A percentile compares a stretch with the other conserved stretches of the same genome.
Evolutionary conservation across 2,888 invertebrate species (phyloP).

Genomic region (Abscondita cerata): DNA sequence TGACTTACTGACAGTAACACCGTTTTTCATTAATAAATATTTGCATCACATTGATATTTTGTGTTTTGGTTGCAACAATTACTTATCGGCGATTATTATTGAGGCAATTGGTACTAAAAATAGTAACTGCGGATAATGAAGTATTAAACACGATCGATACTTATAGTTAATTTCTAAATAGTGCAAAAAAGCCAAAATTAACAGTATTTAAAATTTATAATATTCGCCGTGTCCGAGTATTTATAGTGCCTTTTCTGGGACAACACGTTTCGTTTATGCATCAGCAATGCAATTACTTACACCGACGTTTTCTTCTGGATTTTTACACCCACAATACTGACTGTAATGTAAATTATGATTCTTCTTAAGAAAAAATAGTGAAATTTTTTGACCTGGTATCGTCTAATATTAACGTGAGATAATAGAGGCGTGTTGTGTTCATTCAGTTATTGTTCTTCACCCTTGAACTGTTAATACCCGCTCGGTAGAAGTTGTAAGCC

Average conservation of each 20-base stretch:
- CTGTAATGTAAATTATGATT: slow-evolving; percentile 4
- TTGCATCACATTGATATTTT: slow-evolving; percentile 2
- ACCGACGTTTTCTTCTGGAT: slow-evolving; percentile 9
- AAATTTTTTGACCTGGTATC: slow-evolving; percentile 17
- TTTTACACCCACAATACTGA: slow-evolving; percentile 9
- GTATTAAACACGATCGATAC: no score
- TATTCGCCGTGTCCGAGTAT: not conserved
- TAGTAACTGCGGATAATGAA: not conserved
- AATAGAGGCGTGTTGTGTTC: slow-evolving; percentile 12
- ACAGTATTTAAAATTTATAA: slow-evolving; percentile 7
- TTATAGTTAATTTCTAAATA: no score
- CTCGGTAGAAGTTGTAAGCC: slow-evolving; percentile 38
- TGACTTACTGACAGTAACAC: slow-evolving; percentile 41
- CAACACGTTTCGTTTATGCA: slow-evolving; percentile 8
- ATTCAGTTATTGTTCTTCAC: slow-evolving; percentile 27
- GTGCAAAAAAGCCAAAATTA: no score
- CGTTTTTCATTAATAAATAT: slow-evolving; percentile 25
- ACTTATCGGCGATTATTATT: not conserved
- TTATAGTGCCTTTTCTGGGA: slow-evolving; percentile 8
- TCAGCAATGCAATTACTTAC: slow-evolving; percentile 5
- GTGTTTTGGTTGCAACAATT: slow-evolving; percentile 8
- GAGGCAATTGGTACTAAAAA: not conserved
- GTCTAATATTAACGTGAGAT: slow-evolving; percentile 9
- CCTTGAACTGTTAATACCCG: slow-evolving; percentile 38
- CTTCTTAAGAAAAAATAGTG: not conserved